These are phyloP conservation scores for Hydrotaea diabolus DNA, from an alignment of 2,888 invertebrate genomes.

Conservation along the genomic window DNA sequence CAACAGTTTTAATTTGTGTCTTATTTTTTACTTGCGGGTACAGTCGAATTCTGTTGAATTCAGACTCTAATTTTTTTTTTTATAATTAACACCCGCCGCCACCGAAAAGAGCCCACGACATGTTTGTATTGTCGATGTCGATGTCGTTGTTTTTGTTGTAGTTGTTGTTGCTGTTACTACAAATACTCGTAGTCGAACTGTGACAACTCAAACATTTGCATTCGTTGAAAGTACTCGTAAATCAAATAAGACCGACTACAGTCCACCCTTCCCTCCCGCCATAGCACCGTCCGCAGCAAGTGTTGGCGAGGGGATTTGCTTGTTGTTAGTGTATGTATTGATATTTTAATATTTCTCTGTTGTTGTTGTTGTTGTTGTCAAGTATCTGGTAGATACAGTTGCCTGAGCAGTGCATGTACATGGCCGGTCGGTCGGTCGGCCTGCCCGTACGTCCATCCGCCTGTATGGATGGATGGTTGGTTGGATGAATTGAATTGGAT, in stretches of 20 bases:
- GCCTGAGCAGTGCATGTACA: background rate
- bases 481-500: background rate
- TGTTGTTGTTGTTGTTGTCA: background rate
- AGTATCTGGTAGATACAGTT: constrained; percentile 8
- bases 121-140: background rate
- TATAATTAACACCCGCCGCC: constrained; percentile 28
- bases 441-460: background rate
- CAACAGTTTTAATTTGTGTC: no score
- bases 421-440: background rate
- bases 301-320: background rate
- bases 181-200: constrained; percentile 27
- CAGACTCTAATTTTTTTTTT: constrained; percentile 2
- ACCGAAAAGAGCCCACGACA: background rate
- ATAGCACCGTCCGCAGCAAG: background rate
- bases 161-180: background rate
- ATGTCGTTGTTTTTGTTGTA: background rate
- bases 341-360: constrained; percentile 36
- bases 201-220: constrained; percentile 34
- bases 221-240: constrained; percentile 32
- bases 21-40: background rate
- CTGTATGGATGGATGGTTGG: no score
- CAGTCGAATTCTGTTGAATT: constrained; percentile 11
- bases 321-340: constrained; percentile 7
- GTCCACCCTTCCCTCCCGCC: background rate
- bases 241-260: constrained; percentile 17